phyloP scores from a whole-genome alignment of 2,888 invertebrate genomes.

The Isoperla grammatica region DNA sequence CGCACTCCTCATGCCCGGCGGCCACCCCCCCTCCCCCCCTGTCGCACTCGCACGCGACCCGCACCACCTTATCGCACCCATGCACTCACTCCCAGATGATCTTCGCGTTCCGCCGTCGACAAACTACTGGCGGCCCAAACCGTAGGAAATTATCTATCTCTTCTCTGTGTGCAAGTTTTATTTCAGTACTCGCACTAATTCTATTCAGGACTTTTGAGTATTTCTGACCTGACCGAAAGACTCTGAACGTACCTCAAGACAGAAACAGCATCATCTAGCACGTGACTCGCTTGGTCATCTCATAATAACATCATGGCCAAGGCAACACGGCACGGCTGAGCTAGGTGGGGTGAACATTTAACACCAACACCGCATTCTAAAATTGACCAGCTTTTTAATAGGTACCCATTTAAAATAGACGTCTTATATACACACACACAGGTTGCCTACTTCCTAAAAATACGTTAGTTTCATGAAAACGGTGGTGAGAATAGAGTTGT shows the following conservation, averaged over 20 bases:
- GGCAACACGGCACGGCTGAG: neutral
- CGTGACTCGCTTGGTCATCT: neutral
- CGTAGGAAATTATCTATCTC: slow-evolving; percentile 14
- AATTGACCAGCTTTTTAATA: neutral
- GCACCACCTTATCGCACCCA: slow-evolving; percentile 38
- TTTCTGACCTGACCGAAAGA: slow-evolving; percentile 22
- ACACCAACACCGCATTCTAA: neutral
- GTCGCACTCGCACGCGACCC: slow-evolving; percentile 33
- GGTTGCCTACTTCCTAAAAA: too few species aligned
- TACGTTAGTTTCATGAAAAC: too few species aligned
- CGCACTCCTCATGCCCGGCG: too few species aligned
- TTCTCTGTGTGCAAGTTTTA: slow-evolving; percentile 20
- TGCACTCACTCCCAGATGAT: slow-evolving; percentile 38
- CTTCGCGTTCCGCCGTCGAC: slow-evolving; percentile 37
- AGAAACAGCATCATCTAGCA: slow-evolving; percentile 7
- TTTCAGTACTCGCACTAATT: slow-evolving; percentile 25
- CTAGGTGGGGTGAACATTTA: neutral
- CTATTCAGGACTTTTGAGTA: slow-evolving; percentile 25
- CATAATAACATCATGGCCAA: neutral
- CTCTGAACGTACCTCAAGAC: slow-evolving; percentile 9
- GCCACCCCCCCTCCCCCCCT: slow-evolving; percentile 8
- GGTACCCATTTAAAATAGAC: neutral
- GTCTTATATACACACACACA: neutral
- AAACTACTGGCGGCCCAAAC: slow-evolving; percentile 15
- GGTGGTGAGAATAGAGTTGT: too few species aligned